Conservation (phyloP, 2,797 vertebrate genomes). For the Megalops cyprinoides region DNA sequence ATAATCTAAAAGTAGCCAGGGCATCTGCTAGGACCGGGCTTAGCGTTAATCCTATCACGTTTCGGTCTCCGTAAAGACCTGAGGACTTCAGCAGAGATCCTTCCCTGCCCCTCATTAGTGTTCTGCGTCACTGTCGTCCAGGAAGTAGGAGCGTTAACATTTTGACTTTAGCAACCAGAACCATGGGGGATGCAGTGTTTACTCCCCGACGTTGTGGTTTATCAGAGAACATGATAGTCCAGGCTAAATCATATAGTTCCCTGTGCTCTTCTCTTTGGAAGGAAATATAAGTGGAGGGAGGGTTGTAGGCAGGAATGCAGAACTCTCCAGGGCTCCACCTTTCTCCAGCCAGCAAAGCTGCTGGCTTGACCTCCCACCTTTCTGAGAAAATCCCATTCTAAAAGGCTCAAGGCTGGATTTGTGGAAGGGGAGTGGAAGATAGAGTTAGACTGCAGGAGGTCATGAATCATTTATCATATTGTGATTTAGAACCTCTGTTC, state of each 20-base stretch:
- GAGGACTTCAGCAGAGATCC: constrained; percentile 32
- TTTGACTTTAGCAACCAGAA: neutral
- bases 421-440: neutral
- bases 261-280: neutral
- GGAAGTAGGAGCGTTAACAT: neutral
- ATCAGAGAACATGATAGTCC: neutral
- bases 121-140: neutral
- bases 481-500: too few species aligned
- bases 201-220: neutral
- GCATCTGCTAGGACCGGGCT: constrained; percentile 59
- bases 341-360: neutral
- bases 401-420: constrained; percentile 5
- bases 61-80: constrained; percentile 46
- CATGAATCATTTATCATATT: neutral
- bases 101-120: neutral
- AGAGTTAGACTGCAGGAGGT: neutral
- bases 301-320: neutral
- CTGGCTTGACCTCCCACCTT: neutral
- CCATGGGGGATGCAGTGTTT: neutral
- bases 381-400: constrained; percentile 25
- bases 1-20: constrained; percentile 56
- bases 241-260: neutral
- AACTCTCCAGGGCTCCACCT: neutral
- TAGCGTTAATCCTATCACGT: constrained; percentile 68
- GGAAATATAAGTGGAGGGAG: neutral